phyloP scores from a whole-genome alignment of 2,113 vertebrate genomes.

The Cyanoderma ruficeps region DNA sequence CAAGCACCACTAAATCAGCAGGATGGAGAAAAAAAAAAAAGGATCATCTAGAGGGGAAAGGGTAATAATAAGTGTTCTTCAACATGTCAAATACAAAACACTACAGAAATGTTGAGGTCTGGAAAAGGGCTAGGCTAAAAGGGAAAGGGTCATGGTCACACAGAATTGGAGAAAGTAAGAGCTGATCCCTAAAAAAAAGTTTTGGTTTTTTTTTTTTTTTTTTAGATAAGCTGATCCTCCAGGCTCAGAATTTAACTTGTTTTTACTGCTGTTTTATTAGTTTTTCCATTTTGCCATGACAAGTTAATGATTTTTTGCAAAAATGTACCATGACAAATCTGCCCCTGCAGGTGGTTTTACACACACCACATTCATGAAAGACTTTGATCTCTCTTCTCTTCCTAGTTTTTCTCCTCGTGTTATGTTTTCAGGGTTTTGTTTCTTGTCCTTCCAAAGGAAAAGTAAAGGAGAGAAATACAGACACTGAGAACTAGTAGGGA shows the following conservation, averaged over 20 bases:
- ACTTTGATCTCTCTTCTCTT: neutral
- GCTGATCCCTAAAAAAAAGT: neutral
- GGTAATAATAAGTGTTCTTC: conserved; percentile 8
- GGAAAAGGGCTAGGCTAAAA: conserved; percentile 35
- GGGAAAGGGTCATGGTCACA: neutral
- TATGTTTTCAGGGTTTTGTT: neutral
- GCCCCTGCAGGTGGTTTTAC: conserved; percentile 26
- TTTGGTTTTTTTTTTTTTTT: neutral
- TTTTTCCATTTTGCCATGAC: conserved; percentile 32
- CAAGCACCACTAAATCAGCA: neutral
- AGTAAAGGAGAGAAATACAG: neutral
- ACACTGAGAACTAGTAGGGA: neutral
- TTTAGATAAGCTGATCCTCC: neutral
- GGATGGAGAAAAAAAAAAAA: neutral
- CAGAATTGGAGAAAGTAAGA: neutral
- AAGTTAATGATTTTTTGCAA: conserved; percentile 55
- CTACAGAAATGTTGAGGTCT: neutral
- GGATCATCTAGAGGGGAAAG: neutral
- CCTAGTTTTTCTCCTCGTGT: neutral
- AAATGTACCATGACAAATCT: conserved; percentile 39
- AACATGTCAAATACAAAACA: conserved; percentile 10
- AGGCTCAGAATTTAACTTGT: conserved; percentile 35
- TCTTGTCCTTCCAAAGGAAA: neutral
- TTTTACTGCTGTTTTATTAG: conserved; percentile 54
- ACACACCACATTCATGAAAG: neutral